Conservation (phyloP, 2,113 vertebrate genomes). For the Istiophorus platypterus region DNA sequence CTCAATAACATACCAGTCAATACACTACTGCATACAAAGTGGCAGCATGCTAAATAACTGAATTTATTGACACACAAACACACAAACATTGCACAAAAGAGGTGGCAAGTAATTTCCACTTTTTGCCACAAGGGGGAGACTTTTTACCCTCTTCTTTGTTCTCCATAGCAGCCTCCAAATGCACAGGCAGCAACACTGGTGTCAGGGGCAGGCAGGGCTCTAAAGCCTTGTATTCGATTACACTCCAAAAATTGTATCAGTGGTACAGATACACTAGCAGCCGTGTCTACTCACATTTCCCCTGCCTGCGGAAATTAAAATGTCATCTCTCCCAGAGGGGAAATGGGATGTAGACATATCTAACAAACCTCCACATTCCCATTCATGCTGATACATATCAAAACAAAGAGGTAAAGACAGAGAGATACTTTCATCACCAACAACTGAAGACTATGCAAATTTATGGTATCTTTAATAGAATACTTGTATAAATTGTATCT, state of each 20-base stretch:
- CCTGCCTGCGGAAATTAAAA: constrained; percentile 71
- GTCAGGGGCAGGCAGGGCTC: constrained; percentile 30
- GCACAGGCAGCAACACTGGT: constrained; percentile 34
- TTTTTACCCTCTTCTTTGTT: constrained; percentile 52
- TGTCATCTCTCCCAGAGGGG: constrained; percentile 42
- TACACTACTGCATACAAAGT: constrained; percentile 49
- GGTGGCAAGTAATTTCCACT: background rate
- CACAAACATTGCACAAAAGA: constrained; percentile 13
- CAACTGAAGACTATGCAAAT: constrained; percentile 26
- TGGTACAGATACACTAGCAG: constrained; percentile 50
- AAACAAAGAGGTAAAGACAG: constrained; percentile 36
- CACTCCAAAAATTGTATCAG: constrained; percentile 47
- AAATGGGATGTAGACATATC: constrained; percentile 24
- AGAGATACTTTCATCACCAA: background rate
- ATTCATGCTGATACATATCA: constrained; percentile 52
- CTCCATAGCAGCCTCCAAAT: constrained; percentile 25
- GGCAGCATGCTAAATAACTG: constrained; percentile 61
- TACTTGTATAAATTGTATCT: background rate
- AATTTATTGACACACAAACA: constrained; percentile 61
- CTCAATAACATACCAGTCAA: constrained; percentile 56
- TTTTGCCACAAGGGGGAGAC: constrained; percentile 72
- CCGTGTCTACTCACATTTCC: constrained; percentile 40
- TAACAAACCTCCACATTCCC: constrained; percentile 33
- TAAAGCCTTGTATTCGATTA: constrained; percentile 58
- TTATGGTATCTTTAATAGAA: background rate